Percentiles rank a stretch among this genome's conserved stretches.
Evolutionary conservation across 2,113 vertebrate species (phyloP).

Genomic region (Microtus ochrogaster): DNA sequence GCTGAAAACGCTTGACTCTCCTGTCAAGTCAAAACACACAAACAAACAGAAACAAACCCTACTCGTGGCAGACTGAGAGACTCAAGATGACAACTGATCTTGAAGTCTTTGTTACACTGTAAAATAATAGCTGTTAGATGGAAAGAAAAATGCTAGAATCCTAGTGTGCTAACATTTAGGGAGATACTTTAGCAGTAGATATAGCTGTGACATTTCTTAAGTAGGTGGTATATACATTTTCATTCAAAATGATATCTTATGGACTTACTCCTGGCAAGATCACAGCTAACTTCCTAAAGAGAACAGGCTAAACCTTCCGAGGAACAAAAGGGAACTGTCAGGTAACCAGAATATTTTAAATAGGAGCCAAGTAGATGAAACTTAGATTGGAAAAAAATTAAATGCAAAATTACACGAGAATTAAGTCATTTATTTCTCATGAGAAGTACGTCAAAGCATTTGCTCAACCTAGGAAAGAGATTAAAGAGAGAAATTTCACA

Average conservation of each 20-base stretch:
- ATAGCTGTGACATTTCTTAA: conserved; percentile 20
- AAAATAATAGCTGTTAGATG: not conserved
- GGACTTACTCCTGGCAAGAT: conserved; percentile 22
- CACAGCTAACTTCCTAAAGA: not conserved
- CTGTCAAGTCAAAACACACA: conserved; percentile 18
- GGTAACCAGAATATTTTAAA: not conserved
- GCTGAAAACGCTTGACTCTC: not conserved
- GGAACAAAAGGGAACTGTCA: not conserved
- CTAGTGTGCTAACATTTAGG: conserved; percentile 8
- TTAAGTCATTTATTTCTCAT: not conserved
- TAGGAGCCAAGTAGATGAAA: not conserved
- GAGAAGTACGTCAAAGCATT: not conserved
- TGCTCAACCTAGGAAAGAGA: not conserved
- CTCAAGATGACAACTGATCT: not conserved
- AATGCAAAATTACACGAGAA: not conserved
- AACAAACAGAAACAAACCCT: not conserved
- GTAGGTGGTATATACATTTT: not conserved
- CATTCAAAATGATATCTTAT: conserved; percentile 3
- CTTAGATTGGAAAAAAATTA: not conserved
- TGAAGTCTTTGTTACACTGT: not conserved
- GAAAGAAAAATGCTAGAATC: not conserved
- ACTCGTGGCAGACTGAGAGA: not conserved
- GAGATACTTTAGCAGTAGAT: not conserved
- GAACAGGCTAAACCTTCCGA: conserved; percentile 36
- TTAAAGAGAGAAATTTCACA: not conserved